phyloP scores from a whole-genome alignment of 2,888 invertebrate species.

The Amphipyra tragopoginis region DNA sequence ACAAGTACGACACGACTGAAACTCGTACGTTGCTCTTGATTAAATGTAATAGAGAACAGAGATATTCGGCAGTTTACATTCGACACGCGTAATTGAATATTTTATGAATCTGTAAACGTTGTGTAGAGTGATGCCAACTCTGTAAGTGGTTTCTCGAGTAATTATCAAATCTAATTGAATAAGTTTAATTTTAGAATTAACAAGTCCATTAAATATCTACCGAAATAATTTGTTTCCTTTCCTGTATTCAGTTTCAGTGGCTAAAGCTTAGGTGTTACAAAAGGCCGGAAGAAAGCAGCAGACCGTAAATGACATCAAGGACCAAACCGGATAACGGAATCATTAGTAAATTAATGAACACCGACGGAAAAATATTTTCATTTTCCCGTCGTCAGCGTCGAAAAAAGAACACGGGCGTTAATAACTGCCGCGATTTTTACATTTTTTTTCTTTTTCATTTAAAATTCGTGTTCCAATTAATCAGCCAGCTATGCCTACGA shows the following conservation, averaged over 20 bases:
- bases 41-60: conserved; percentile 50
- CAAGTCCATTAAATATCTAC: conserved; percentile 13
- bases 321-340: conserved; percentile 47
- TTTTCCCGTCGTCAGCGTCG: conserved; percentile 22
- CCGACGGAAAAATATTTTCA: conserved; percentile 41
- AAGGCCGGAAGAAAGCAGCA: conserved; percentile 34
- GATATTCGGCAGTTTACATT: conserved; percentile 46
- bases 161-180: conserved; percentile 22
- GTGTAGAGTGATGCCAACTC: conserved; percentile 16
- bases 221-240: conserved; percentile 26
- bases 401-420: conserved; percentile 39
- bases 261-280: conserved; percentile 34
- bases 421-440: conserved; percentile 13
- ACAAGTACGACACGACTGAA: conserved; percentile 48
- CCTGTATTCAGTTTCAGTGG: conserved; percentile 40
- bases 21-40: conserved; percentile 45
- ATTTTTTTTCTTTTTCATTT: not conserved
- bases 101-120: conserved; percentile 41
- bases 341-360: conserved; percentile 54
- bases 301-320: conserved; percentile 44
- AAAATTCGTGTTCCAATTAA: conserved; percentile 33
- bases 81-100: conserved; percentile 50
- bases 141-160: conserved; percentile 19
- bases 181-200: conserved; percentile 1
- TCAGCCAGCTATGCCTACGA: conserved; percentile 23